Percentiles rank a stretch among this genome's conserved stretches.
Evolutionary conservation across 1,140 invertebrate species (phyloP).

Genomic region (Helicoverpa armigera): DNA sequence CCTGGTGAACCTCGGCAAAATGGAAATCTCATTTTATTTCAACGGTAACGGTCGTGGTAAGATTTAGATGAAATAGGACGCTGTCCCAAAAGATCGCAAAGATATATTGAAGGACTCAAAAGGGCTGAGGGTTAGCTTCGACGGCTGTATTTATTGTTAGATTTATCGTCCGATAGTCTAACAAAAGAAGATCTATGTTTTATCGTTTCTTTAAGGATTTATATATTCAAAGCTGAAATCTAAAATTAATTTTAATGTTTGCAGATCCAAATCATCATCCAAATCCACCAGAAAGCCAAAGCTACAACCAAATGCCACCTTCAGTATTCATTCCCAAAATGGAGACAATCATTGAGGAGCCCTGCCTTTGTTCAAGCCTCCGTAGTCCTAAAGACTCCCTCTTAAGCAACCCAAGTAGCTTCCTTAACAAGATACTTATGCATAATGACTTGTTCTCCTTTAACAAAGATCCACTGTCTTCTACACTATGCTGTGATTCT

Average conservation of each 20-base stretch:
- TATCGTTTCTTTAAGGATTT: not conserved
- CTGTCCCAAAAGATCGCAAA: slow-evolving; percentile 20
- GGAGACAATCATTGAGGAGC: slow-evolving; percentile 59
- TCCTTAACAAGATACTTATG: slow-evolving; percentile 70
- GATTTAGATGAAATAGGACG: slow-evolving; percentile 18
- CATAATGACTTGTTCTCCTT: slow-evolving; percentile 70
- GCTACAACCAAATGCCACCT: not conserved
- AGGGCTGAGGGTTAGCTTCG: not conserved
- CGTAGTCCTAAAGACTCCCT: slow-evolving; percentile 59
- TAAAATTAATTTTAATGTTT: not conserved
- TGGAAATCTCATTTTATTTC: slow-evolving; percentile 77
- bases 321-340: slow-evolving; percentile 42
- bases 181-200: not conserved
- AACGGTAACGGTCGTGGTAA: slow-evolving; percentile 68
- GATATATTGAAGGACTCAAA: slow-evolving; percentile 17
- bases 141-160: not conserved
- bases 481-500: slow-evolving; percentile 72
- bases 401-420: slow-evolving; percentile 60
- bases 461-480: slow-evolving; percentile 65
- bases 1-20: slow-evolving; percentile 78
- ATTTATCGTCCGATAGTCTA: no score
- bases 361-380: slow-evolving; percentile 68
- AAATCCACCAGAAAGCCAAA: not conserved
- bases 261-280: not conserved
- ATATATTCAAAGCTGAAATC: no score